Conservation (phyloP, 2,797 vertebrate genomes). For the Antrozous pallidus region DNA sequence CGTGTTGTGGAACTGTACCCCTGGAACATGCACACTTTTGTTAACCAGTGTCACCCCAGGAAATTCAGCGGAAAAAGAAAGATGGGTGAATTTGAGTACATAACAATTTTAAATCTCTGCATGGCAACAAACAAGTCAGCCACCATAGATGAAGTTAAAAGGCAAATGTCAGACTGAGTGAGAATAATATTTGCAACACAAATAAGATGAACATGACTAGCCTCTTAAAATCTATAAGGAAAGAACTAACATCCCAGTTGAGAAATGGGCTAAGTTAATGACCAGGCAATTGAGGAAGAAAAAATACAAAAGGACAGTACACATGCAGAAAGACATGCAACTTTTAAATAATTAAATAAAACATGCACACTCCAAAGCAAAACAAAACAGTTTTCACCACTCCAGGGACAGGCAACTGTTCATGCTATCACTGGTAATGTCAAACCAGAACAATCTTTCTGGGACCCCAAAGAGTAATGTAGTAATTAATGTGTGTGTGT, state of each 20-base stretch:
- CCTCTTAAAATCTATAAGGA: background rate
- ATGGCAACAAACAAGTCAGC: background rate
- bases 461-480: background rate
- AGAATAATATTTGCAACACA: background rate
- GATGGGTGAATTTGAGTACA: background rate
- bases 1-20: too few species aligned
- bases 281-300: background rate
- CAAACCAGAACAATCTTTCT: background rate
- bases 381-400: background rate
- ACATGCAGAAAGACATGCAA: background rate
- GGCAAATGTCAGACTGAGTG: background rate
- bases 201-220: background rate
- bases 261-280: background rate
- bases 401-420: background rate
- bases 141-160: background rate
- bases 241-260: background rate
- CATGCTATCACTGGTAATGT: background rate
- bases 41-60: too few species aligned
- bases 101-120: conserved; percentile 1
- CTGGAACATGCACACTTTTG: too few species aligned
- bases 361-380: background rate
- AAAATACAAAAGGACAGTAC: background rate
- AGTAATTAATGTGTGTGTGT: background rate
- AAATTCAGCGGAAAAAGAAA: too few species aligned
- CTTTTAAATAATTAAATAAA: background rate